These are phyloP conservation scores for Ectropis grisescens DNA, from an alignment of 1,140 invertebrate species.

Conservation along the genomic window DNA sequence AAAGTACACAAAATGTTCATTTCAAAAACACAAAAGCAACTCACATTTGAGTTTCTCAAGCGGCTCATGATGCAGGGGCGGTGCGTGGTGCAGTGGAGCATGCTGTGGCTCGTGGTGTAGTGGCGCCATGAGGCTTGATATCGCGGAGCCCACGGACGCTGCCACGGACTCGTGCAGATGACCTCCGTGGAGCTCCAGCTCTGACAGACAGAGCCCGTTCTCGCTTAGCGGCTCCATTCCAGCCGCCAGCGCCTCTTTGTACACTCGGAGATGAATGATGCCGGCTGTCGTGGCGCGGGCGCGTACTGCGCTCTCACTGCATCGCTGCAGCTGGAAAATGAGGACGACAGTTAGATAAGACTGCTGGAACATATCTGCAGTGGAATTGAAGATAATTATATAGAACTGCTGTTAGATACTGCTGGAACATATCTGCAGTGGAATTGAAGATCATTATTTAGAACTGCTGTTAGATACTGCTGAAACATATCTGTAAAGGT, in stretches of 20 bases:
- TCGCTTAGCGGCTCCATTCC: constrained; percentile 75
- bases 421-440: too few species aligned
- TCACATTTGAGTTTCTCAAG: constrained; percentile 87
- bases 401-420: too few species aligned
- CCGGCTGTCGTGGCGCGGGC: constrained; percentile 21
- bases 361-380: too few species aligned
- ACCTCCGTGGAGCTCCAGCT: constrained; percentile 71
- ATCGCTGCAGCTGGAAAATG: too few species aligned
- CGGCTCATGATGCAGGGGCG: constrained; percentile 80
- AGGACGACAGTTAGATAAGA: too few species aligned
- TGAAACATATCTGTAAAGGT: too few species aligned
- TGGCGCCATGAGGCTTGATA: constrained; percentile 76
- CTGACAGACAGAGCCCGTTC: constrained; percentile 79
- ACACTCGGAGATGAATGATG: constrained; percentile 69
- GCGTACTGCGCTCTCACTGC: not conserved
- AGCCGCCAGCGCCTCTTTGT: constrained; percentile 71
- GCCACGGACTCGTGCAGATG: constrained; percentile 71
- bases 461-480: too few species aligned
- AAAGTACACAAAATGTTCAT: too few species aligned
- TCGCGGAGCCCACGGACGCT: constrained; percentile 75
- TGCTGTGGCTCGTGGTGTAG: constrained; percentile 74
- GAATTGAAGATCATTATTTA: too few species aligned
- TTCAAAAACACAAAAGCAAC: too few species aligned
- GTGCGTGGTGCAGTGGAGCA: constrained; percentile 70
- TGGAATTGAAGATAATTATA: too few species aligned